These are phyloP conservation scores for Bombus superbus DNA, from an alignment of 1,140 invertebrate genomes.

Conservation along the genomic window DNA sequence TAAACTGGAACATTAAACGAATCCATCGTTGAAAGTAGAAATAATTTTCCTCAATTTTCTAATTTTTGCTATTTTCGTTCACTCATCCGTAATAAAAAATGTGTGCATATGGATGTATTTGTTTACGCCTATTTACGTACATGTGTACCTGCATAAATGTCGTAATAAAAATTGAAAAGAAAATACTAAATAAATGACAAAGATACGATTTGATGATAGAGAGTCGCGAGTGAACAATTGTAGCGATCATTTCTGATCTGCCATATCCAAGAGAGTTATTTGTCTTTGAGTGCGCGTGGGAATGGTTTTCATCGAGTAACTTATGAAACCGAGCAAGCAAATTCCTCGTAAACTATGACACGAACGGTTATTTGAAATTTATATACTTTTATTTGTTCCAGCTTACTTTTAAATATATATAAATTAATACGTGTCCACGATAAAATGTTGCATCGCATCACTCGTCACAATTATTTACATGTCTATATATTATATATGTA, in stretches of 20 bases:
- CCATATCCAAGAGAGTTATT: constrained; percentile 1
- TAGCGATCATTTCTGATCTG: not conserved
- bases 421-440: not conserved
- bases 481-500: not conserved
- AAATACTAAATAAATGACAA: too few species aligned
- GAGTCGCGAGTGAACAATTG: not conserved
- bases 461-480: not conserved
- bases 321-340: not conserved
- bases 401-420: not conserved
- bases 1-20: too few species aligned
- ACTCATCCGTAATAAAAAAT: not conserved
- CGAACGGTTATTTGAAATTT: not conserved
- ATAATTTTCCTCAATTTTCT: too few species aligned
- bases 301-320: not conserved
- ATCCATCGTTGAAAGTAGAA: too few species aligned
- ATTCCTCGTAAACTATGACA: not conserved
- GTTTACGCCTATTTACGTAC: not conserved
- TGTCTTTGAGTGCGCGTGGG: constrained; percentile 6
- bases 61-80: not conserved
- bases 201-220: not conserved
- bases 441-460: not conserved
- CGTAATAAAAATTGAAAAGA: not conserved
- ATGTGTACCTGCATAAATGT: not conserved
- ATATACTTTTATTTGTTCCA: not conserved
- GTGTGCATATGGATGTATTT: not conserved